phyloP scores from a whole-genome alignment of 2,888 invertebrate species.

The Dilophus febrilis region DNA sequence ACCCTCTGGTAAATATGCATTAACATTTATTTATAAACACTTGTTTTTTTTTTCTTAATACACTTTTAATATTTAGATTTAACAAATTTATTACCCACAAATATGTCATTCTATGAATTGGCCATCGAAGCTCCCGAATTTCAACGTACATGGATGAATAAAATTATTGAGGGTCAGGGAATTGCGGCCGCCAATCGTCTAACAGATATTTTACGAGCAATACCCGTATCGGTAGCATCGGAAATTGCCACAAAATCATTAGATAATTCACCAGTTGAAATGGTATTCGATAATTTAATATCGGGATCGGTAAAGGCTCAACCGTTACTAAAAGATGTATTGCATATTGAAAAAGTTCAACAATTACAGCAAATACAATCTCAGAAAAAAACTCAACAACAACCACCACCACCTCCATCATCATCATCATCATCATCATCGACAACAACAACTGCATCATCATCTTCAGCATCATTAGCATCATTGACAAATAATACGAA shows the following conservation, averaged over 20 bases:
- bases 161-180: conserved; percentile 35
- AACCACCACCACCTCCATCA: conserved; percentile 13
- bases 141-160: conserved; percentile 38
- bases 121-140: conserved; percentile 34
- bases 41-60: background rate
- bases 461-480: too few species aligned
- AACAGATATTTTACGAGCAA: conserved; percentile 28
- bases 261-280: conserved; percentile 27
- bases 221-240: conserved; percentile 16
- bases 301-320: conserved; percentile 28
- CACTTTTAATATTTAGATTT: conserved; percentile 16
- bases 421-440: conserved; percentile 13
- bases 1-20: background rate
- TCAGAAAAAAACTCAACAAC: conserved; percentile 12
- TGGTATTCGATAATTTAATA: conserved; percentile 28
- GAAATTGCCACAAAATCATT: conserved; percentile 13
- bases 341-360: conserved; percentile 18
- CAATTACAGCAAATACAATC: conserved; percentile 4
- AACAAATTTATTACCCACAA: conserved; percentile 34
- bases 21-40: background rate
- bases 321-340: conserved; percentile 25
- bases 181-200: conserved; percentile 39
- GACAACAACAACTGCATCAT: conserved; percentile 14
- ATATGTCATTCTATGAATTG: conserved; percentile 39
- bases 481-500: too few species aligned